Evolutionary conservation across 2,797 vertebrate genomes (phyloP), one percentile per base, ranked within the genome.

Genomic region (Labroides dimidiatus): DNA sequence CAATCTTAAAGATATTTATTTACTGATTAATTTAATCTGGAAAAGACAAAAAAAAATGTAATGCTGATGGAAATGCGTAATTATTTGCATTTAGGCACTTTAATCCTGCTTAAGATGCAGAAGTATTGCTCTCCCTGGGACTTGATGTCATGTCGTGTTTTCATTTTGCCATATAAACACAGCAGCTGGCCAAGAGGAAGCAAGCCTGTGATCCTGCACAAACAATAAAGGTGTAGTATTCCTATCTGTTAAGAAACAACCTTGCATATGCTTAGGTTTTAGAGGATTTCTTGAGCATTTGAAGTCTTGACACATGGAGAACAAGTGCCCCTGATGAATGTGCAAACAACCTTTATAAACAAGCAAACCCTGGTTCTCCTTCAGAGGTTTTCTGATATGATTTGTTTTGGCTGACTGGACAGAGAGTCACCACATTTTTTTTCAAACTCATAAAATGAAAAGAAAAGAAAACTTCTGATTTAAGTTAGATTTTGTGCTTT

Each of bases 1-100:
- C 6, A 5, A 64, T 64, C 42, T 56, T 64, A 17, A 10, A 72
- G 19, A 69, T 60, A 47, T 55, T 45, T 41, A 78, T 69, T 77
- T 43, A 6, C 10, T 37, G 20, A 56, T 75, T 33, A 0, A 41
- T 49, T 70, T 71, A 13, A 53, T 53, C 30, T 16, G 3, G 33
- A 69, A 63, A 80, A 24, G 56, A 62, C 37, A 57, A 44, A 45
- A 39, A n/a, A 39, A 9, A 14, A 3, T 14, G 37, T 14, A 13
- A 14, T 14, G 37, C 13, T 39, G 37, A 39, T 39, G 37, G 24
- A 27, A 61, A 75, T 51, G 19, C 23, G 19, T 11, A n/a, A 69
- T 65, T 0, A 24, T 42, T 12, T 33, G 8, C 30, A 33, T 33
- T 69, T 50, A 12, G 17, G 0, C 11, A 65, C 14, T 61, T 37